Base-by-base conservation (phyloP, 2,113 vertebrate species). In the Ophiodon elongatus region DNA sequence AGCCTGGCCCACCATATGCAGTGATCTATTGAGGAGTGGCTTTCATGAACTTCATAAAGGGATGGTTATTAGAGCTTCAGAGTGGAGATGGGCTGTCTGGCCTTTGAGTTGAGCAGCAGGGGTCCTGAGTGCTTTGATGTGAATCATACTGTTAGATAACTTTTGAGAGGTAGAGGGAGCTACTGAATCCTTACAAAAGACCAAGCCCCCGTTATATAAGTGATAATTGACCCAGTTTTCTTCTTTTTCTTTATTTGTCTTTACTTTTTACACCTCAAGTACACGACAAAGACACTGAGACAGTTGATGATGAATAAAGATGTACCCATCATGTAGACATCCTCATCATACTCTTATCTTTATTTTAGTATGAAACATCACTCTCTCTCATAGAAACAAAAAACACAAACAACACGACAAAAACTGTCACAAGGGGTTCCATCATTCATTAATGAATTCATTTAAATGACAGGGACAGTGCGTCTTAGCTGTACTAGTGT, bases 21-120 rank as follows among this genome's bases (percentile, higher is more conserved):
- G 66, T 56, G 83, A 83, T 90, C 82, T 68, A 64, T 74, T 64
- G 77, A 91, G 86, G 89, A 89, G 82, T 77, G 87, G 90, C 80
- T 62, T 89, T 88, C 83, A 78, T 92, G 88, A 88, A 91, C 87
- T 91, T 93, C 84, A 87, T 89, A 84, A 91, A 92, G 86, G 69
- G 62, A 67, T 69, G 63, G 72, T 89, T 92, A 91, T 91, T 89
- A 92, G 82, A 83, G 76, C 71, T 11, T 85, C 84, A 79, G 88
- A 85, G 87, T 79, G 79, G 74, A 89, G 90, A 92, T 86, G 85
- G 81, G 71, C 83, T 79, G 76, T 64, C 85, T 88, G 87, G 73
- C 76, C 86, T 89, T 89, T 89, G 90, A 90, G 77, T 88, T 89
- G 69, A 90, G 62, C 91, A 87, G 91, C 87, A 59, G 90, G 93